These are phyloP conservation scores for Maconellicoccus hirsutus DNA, from an alignment of 1,140 invertebrate genomes.

Conservation along the genomic window DNA sequence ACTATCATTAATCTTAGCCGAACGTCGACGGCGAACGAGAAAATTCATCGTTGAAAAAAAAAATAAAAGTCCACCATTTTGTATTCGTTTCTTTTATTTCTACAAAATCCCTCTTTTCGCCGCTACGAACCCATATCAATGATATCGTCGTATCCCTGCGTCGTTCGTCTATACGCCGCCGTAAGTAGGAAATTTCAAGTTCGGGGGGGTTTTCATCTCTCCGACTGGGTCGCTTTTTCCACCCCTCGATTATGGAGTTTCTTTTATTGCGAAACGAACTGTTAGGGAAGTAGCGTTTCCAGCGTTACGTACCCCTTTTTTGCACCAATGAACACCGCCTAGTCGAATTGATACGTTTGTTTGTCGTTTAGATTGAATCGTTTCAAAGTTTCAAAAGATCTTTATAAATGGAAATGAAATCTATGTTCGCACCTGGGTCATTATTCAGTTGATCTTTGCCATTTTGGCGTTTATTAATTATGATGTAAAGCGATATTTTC, in stretches of 20 bases:
- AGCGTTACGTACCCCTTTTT: neutral
- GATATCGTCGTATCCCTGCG: neutral
- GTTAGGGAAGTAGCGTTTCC: neutral
- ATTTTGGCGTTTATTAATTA: neutral
- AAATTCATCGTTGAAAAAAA: constrained; percentile 10
- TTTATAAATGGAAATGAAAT: neutral
- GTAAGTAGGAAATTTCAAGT: constrained; percentile 11
- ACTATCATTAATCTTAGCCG: constrained; percentile 17
- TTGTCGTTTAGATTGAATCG: constrained; percentile 17
- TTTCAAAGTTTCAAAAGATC: neutral
- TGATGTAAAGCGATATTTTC: neutral
- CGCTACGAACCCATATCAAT: neutral
- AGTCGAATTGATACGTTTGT: constrained; percentile 8
- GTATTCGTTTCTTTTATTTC: constrained; percentile 22
- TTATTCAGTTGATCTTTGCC: neutral
- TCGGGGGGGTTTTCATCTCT: neutral
- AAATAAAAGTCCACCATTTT: constrained; percentile 16
- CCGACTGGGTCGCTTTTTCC: neutral
- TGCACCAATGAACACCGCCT: neutral
- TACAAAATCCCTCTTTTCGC: constrained; percentile 14
- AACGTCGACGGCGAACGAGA: constrained; percentile 13
- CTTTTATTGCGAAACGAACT: neutral
- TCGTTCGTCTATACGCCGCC: neutral
- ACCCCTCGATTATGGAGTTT: constrained; percentile 7
- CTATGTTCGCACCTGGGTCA: neutral